Percentiles rank a stretch among this genome's conserved stretches.
These are phyloP conservation scores for Colistium nudipinnis DNA, from an alignment of 2,113 vertebrate species.

Conservation along the genomic window DNA sequence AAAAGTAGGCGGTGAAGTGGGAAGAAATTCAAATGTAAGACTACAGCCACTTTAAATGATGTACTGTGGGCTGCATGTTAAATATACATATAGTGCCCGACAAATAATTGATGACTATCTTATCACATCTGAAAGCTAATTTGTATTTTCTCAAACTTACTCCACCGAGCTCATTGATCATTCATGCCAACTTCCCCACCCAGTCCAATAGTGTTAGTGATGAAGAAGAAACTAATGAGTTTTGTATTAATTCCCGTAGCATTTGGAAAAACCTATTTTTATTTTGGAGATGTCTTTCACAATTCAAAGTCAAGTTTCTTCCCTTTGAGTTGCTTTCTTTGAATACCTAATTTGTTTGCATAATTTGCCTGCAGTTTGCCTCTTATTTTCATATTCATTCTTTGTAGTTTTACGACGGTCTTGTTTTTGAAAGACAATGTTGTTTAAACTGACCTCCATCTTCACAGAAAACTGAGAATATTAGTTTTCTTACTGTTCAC, in stretches of 20 bases:
- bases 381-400: neutral
- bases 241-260: neutral
- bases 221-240: neutral
- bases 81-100: neutral
- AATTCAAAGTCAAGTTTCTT: neutral
- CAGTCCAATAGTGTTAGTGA: neutral
- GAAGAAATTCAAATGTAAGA: neutral
- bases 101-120: neutral
- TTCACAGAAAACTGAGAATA: neutral
- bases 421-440: neutral
- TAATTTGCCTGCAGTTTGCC: constrained; percentile 18
- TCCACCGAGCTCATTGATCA: neutral
- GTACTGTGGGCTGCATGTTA: neutral
- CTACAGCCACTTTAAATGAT: neutral
- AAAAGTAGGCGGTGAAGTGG: neutral
- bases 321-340: neutral
- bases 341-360: neutral
- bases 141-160: constrained; percentile 3
- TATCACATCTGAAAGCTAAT: neutral
- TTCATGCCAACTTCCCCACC: neutral
- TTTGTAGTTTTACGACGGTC: neutral
- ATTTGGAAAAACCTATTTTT: neutral
- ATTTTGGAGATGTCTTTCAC: too few species aligned
- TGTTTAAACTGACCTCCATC: neutral
- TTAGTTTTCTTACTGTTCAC: neutral